Base-by-base conservation (phyloP, 2,888 invertebrate genomes). In the Linhomoeus sp. region DNA sequence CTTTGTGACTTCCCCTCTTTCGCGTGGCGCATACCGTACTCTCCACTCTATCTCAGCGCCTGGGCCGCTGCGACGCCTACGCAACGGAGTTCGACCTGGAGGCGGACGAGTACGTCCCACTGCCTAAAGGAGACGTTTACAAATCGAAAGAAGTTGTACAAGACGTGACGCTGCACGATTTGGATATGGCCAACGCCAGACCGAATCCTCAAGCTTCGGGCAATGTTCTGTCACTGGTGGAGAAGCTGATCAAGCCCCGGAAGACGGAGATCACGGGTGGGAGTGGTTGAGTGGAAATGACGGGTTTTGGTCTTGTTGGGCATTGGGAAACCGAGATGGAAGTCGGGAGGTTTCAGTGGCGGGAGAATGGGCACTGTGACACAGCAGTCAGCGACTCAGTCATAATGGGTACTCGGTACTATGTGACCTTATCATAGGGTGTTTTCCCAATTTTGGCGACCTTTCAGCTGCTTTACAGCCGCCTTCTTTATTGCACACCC, bases 51-150 rank as follows among this genome's bases (percentile, higher is more conserved):
- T n/a, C n/a, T n/a, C 58, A 71, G 71, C 74, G 97, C 43, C 88
- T 94, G 69, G 97, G 97, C 22, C 74, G 97, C 57, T 90, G 86
- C 64, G 97, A 97, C 65, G 84, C 85, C 43, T 97, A 82, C 72
- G 94, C 97, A 1, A 92, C 92, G 0, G 97, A 99, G 68, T 99
- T 88, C 71, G 97, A 97, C 71, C 73, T 97, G 53, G 97, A 97
- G 72, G 88, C 94, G 1, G 97, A 99, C 67, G 94, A 97, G 69
- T 99, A 94, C 70, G 97, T 99, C 1, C 97, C 97, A 0, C 68
- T 97, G 46, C 97, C 97, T 0, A 97, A 99, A 71, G 97, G 97
- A 0, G 97, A 97, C 68, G 97, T 97, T 0, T 92, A 94, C 66
- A 97, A 97, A 67, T 90, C 90, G 70, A 97, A 94, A 60, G 94